A percentile compares a stretch with the other conserved stretches of the same genome.
Conservation (phyloP, 1,140 invertebrate genomes). For the Aphaenogaster ashmeadi region DNA sequence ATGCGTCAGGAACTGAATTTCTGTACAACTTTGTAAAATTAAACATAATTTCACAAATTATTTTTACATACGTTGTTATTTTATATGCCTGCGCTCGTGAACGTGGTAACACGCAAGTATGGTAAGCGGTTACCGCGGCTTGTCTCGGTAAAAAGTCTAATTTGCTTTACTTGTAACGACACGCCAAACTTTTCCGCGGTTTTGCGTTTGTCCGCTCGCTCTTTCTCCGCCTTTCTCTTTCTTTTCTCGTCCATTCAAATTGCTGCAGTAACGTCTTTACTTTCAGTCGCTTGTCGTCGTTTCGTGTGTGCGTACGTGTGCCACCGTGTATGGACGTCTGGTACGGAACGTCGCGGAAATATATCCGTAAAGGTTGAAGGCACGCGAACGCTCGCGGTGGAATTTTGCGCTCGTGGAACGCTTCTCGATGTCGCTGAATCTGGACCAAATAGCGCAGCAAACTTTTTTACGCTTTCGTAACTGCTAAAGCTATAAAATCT, state of each 20-base stretch:
- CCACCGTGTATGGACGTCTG: neutral
- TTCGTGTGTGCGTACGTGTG: neutral
- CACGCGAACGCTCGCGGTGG: constrained; percentile 11
- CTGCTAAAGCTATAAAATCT: constrained; percentile 40
- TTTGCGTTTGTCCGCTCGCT: neutral
- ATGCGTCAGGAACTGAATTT: neutral
- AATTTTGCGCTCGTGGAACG: constrained; percentile 38
- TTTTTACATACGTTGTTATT: neutral
- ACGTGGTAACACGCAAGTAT: neutral
- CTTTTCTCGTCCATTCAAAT: neutral
- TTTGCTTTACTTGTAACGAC: constrained; percentile 10
- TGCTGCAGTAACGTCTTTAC: constrained; percentile 25
- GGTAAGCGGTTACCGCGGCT: neutral
- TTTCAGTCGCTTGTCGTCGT: neutral
- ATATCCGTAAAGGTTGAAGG: constrained; percentile 46
- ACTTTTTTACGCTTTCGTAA: constrained; percentile 46
- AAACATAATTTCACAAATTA: constrained; percentile 39
- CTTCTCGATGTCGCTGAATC: constrained; percentile 38
- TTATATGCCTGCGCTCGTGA: neutral
- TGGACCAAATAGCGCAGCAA: constrained; percentile 34
- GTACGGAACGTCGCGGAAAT: constrained; percentile 32
- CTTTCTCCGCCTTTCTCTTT: neutral
- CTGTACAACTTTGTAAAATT: constrained; percentile 25
- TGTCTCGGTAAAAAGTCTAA: constrained; percentile 36
- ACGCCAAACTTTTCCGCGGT: constrained; percentile 9